A percentile compares a stretch with the other conserved stretches of the same genome.
Conservation (phyloP, 1,140 invertebrate genomes). For the Macrobrachium nipponense region DNA sequence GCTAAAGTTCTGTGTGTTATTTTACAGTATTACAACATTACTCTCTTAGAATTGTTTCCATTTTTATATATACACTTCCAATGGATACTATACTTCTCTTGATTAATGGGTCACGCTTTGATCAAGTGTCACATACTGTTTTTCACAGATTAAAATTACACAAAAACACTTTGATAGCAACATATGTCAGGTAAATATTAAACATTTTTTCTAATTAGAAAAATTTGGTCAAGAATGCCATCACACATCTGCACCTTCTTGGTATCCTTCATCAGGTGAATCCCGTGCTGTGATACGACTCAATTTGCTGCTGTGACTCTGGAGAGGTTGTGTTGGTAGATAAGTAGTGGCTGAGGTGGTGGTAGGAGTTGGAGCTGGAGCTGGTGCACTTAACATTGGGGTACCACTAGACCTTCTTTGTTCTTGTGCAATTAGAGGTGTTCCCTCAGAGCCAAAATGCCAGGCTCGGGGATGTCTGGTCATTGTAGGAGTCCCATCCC, state of each 20-base stretch:
- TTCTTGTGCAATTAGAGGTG: constrained; percentile 12
- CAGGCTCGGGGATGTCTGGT: constrained; percentile 39
- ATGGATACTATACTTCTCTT: not conserved
- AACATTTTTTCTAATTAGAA: not conserved
- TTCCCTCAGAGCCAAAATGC: constrained; percentile 37
- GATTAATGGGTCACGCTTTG: not conserved
- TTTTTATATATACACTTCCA: not conserved
- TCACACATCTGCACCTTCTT: constrained; percentile 91
- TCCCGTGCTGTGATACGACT: constrained; percentile 76
- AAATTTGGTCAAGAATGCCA: not conserved
- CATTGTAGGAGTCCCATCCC: constrained; percentile 46
- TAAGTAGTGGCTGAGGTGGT: constrained; percentile 33
- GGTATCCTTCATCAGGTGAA: constrained; percentile 89
- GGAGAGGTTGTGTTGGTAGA: constrained; percentile 59
- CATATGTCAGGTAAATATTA: no score
- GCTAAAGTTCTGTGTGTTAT: no score
- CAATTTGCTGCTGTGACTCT: constrained; percentile 55
- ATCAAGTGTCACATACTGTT: no score
- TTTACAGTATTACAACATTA: no score
- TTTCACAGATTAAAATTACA: no score
- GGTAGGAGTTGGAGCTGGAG: constrained; percentile 19
- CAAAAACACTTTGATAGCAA: no score
- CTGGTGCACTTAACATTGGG: not conserved
- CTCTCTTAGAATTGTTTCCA: not conserved
- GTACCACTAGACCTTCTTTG: constrained; percentile 9